Evolutionary conservation across 2,113 vertebrate species (phyloP), one percentile per base, ranked within the genome.

Genomic region (Helogale parvula): DNA sequence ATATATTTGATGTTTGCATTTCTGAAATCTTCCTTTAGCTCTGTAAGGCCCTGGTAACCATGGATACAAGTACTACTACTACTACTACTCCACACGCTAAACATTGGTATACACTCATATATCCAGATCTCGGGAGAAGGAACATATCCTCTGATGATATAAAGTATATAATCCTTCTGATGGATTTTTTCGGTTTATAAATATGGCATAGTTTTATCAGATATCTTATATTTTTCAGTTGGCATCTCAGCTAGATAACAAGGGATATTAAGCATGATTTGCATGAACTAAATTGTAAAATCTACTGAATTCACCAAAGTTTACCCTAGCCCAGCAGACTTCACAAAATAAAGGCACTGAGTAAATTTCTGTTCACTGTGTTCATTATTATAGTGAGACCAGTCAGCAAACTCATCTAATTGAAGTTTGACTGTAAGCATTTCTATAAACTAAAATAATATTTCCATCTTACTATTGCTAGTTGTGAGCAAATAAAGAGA

Each of bases 1-100:
- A 71, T 54, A 54, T 93, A 94, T 93, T 84, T 97, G 72, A 38
- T 87, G 25, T 84, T 77, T 92, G n/a, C n/a, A 92, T 90, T 97
- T 96, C 57, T 96, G 38, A 97, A 95, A 80, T 96, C 33, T 69
- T 71, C 88, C 79, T 74, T 94, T 84, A 90, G 50, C 80, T 65
- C 90, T 76, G 13, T n/a, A 88, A 93, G n/a, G 3, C 21, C 81
- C 60, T 68, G n/a, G 12, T 88, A 76, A 8, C 86, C 38, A 91
- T 1, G 4, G 47, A 50, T 8, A 83, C 21, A 95, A 95, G 50
- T 71, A 94, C 77, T 45, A 85, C 10, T 38, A 95, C 10, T 38
- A 95, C 41, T 14, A 13, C 27, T 14, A 25, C 27, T 16, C 71
- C 14, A 13, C 50, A 88, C 6, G 83, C 15, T 31, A 68, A 68